These are phyloP conservation scores for Chironomus tentans DNA, from an alignment of 2,888 invertebrate species.

Conservation along the genomic window DNA sequence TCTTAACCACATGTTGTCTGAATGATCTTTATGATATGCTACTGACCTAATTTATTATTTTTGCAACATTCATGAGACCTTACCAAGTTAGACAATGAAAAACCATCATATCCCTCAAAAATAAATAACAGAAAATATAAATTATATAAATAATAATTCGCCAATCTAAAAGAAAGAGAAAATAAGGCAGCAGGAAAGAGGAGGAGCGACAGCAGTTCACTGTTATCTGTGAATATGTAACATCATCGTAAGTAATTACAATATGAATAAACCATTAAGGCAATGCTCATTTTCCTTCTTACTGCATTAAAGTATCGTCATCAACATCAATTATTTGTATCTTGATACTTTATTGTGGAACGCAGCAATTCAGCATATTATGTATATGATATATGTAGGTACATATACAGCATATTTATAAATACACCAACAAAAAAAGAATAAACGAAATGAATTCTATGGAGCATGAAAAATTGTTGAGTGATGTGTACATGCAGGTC, in stretches of 20 bases:
- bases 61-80: too few species aligned
- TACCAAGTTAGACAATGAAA: too few species aligned
- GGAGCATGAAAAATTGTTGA: neutral
- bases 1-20: too few species aligned
- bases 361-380: neutral
- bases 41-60: too few species aligned
- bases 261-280: conserved; percentile 3
- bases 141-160: too few species aligned
- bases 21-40: too few species aligned
- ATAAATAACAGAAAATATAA: too few species aligned
- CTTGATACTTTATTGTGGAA: neutral
- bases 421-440: too few species aligned
- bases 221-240: neutral
- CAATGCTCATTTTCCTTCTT: neutral
- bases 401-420: neutral
- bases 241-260: conserved; percentile 8
- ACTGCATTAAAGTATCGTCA: conserved; percentile 8
- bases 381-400: too few species aligned
- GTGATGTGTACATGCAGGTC: neutral
- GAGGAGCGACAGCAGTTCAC: neutral
- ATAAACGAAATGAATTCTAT: neutral
- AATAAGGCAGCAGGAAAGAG: neutral
- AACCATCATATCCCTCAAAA: too few species aligned
- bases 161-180: too few species aligned
- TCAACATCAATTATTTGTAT: conserved; percentile 25